These are phyloP conservation scores for Elysia chlorotica DNA, from an alignment of 1,140 invertebrate genomes.

Conservation along the genomic window DNA sequence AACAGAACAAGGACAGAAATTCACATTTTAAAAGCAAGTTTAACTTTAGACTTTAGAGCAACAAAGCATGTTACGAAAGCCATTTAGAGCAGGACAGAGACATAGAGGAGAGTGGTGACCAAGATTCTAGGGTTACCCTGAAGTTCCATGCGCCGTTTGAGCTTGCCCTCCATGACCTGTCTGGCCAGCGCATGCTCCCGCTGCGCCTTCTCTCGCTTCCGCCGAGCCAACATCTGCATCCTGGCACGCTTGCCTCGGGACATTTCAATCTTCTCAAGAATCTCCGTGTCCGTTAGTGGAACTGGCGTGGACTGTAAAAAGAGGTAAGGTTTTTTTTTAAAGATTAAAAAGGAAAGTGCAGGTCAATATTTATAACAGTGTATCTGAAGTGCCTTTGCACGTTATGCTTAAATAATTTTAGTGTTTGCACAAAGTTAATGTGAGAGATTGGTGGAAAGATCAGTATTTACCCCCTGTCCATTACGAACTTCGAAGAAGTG, in stretches of 20 bases:
- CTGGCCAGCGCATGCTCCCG: constrained; percentile 45
- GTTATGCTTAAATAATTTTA: too few species aligned
- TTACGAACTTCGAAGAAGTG: constrained; percentile 70
- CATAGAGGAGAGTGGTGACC: too few species aligned
- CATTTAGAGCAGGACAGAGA: too few species aligned
- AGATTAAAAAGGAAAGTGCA: too few species aligned
- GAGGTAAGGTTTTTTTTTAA: too few species aligned
- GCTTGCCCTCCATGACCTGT: constrained; percentile 53
- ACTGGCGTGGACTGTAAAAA: constrained; percentile 15
- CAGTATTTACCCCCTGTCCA: constrained; percentile 43
- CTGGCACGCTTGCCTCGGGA: constrained; percentile 47
- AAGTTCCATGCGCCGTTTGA: constrained; percentile 56
- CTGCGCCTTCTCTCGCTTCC: constrained; percentile 48
- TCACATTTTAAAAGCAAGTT: too few species aligned
- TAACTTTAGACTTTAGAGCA: too few species aligned
- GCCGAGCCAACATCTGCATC: constrained; percentile 46
- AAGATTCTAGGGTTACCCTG: constrained; percentile 45
- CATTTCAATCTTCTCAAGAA: constrained; percentile 50
- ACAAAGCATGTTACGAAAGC: too few species aligned
- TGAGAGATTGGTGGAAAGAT: not conserved
- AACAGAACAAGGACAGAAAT: too few species aligned
- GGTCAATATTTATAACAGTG: too few species aligned
- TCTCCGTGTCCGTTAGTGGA: constrained; percentile 52
- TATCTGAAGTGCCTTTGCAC: too few species aligned
- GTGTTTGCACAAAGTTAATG: too few species aligned